phyloP scores from a whole-genome alignment of 2,888 invertebrate genomes.

The Lobophora halterata region DNA sequence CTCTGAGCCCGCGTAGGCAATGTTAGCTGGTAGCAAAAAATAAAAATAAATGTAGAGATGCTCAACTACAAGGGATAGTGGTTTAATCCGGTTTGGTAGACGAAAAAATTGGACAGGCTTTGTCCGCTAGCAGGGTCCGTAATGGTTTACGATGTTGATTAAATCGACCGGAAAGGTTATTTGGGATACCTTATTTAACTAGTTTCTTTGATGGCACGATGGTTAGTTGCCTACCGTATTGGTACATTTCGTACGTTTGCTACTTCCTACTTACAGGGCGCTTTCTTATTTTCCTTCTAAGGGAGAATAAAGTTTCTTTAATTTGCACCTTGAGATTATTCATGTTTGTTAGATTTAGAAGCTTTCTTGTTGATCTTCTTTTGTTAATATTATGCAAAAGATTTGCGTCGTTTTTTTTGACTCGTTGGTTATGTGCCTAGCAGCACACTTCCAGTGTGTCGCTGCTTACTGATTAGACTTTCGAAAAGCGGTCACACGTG shows the following conservation, averaged over 20 bases:
- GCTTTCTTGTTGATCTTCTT: no score
- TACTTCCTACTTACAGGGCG: slow-evolving; percentile 20
- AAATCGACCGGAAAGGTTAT: slow-evolving; percentile 33
- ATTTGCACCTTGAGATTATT: slow-evolving; percentile 1
- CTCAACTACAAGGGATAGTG: slow-evolving; percentile 32
- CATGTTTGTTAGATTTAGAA: no score
- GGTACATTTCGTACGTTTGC: slow-evolving; percentile 18
- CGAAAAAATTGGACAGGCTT: slow-evolving; percentile 34
- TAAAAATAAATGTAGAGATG: slow-evolving; percentile 31
- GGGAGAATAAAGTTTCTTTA: slow-evolving; percentile 6
- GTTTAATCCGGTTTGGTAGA: slow-evolving; percentile 37
- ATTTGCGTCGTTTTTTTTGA: slow-evolving; percentile 89
- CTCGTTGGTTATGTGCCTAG: slow-evolving; percentile 94
- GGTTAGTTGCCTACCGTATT: slow-evolving; percentile 17
- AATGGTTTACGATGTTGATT: slow-evolving; percentile 37
- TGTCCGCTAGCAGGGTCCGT: slow-evolving; percentile 27
- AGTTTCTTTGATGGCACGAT: slow-evolving; percentile 25
- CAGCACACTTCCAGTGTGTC: slow-evolving; percentile 92
- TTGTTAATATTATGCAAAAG: no score
- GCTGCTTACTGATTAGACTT: slow-evolving; percentile 74
- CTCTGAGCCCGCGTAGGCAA: slow-evolving; percentile 30
- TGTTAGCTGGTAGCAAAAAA: slow-evolving; percentile 33
- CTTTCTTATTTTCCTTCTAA: slow-evolving; percentile 17
- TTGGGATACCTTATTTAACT: slow-evolving; percentile 32
- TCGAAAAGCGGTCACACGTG: slow-evolving; percentile 28